Conservation (phyloP, 2,797 vertebrate species). For the Anniella stebbinsi region DNA sequence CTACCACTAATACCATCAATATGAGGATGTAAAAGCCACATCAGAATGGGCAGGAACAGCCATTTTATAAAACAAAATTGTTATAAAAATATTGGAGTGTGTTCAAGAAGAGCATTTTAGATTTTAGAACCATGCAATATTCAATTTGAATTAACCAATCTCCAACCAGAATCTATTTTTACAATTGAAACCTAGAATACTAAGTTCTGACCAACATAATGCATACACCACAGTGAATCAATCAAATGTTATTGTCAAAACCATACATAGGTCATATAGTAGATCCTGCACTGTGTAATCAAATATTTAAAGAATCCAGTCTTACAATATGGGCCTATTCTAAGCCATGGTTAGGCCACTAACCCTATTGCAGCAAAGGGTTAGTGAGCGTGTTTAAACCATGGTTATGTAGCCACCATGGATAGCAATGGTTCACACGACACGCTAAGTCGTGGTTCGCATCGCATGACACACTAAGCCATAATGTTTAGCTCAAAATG, state of each 20-base stretch:
- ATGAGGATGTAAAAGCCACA: not conserved
- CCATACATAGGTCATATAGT: not conserved
- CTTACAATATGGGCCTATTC: too few species aligned
- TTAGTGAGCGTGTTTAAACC: too few species aligned
- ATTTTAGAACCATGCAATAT: not conserved
- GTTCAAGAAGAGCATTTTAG: not conserved
- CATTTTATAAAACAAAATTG: not conserved
- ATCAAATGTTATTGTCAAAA: not conserved
- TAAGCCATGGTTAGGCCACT: too few species aligned
- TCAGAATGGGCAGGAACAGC: too few species aligned
- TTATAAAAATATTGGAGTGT: not conserved
- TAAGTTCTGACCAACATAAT: not conserved
- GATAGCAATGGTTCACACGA: too few species aligned
- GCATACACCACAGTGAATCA: not conserved
- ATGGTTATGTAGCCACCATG: too few species aligned
- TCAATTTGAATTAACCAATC: not conserved
- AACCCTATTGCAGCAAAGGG: too few species aligned
- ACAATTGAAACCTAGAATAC: not conserved
- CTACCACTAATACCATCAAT: not conserved
- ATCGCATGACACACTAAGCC: too few species aligned
- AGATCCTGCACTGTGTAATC: not conserved
- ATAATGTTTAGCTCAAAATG: too few species aligned
- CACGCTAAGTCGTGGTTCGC: too few species aligned
- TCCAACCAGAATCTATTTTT: not conserved
- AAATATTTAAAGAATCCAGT: not conserved